phyloP scores from a whole-genome alignment of 2,113 vertebrate species.

The Physeter macrocephalus region DNA sequence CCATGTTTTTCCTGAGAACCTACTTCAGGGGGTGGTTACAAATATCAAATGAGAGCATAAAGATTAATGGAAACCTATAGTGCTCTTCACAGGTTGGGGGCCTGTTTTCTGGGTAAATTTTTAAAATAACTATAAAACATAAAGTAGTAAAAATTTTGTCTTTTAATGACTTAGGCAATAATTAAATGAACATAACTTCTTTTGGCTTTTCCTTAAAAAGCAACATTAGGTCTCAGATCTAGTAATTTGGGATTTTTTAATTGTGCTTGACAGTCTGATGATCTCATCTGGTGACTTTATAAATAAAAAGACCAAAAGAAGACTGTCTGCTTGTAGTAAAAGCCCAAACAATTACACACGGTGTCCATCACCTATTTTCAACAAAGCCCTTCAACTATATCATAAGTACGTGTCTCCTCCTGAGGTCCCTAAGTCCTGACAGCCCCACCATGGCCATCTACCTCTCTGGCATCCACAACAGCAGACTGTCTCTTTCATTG shows the following conservation, averaged over 20 bases:
- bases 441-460: neutral
- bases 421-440: neutral
- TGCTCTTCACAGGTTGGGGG: fast-evolving
- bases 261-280: neutral
- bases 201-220: neutral
- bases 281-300: neutral
- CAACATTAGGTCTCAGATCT: neutral
- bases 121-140: neutral
- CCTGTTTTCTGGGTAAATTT: neutral
- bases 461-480: neutral
- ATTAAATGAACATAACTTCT: neutral
- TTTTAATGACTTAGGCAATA: neutral
- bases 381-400: neutral
- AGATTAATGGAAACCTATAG: neutral
- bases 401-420: fast-evolving
- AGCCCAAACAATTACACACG: neutral
- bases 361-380: neutral
- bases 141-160: neutral
- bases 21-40: neutral
- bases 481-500: neutral
- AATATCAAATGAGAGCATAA: neutral
- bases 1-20: neutral
- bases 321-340: neutral
- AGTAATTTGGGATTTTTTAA: neutral
- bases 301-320: neutral